Conservation (phyloP, 2,888 invertebrate genomes). For the Microdon myrmicae region DNA sequence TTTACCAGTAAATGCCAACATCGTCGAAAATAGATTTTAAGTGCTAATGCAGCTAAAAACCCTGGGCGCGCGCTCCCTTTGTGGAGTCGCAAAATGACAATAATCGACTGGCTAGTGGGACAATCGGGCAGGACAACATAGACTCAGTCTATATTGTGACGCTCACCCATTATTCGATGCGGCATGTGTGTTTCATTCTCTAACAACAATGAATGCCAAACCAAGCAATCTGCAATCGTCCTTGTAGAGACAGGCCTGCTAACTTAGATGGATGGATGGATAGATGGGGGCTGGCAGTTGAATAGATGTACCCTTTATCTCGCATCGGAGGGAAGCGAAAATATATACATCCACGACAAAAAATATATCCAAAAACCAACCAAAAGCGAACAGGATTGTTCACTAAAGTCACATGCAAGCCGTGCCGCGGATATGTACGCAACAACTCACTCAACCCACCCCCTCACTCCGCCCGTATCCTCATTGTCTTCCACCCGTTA, state of each 20-base stretch:
- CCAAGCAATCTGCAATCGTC: constrained; percentile 22
- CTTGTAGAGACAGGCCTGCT: constrained; percentile 18
- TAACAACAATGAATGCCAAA: constrained; percentile 32
- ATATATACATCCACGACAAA: constrained; percentile 26
- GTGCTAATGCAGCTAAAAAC: constrained; percentile 44
- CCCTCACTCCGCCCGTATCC: background rate
- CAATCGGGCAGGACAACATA: no score
- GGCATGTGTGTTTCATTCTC: constrained; percentile 3
- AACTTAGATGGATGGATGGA: constrained; percentile 19
- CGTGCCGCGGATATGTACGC: constrained; percentile 19
- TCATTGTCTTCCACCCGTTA: background rate
- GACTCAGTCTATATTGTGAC: constrained; percentile 15
- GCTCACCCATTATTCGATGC: constrained; percentile 5
- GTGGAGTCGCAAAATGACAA: constrained; percentile 39
- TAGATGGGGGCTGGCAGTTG: constrained; percentile 26
- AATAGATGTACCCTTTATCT: constrained; percentile 37
- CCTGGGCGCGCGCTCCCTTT: constrained; percentile 17
- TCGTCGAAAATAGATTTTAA: constrained; percentile 43
- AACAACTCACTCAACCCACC: constrained; percentile 23
- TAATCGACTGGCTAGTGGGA: constrained; percentile 14
- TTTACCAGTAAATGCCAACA: constrained; percentile 49
- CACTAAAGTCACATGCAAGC: constrained; percentile 35
- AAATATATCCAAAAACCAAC: no score
- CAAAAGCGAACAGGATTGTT: constrained; percentile 27
- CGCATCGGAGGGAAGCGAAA: constrained; percentile 31